Percentiles rank a stretch among this genome's conserved stretches.
Evolutionary conservation across 1,140 invertebrate genomes (phyloP).

Genomic region (Carposina sasakii): DNA sequence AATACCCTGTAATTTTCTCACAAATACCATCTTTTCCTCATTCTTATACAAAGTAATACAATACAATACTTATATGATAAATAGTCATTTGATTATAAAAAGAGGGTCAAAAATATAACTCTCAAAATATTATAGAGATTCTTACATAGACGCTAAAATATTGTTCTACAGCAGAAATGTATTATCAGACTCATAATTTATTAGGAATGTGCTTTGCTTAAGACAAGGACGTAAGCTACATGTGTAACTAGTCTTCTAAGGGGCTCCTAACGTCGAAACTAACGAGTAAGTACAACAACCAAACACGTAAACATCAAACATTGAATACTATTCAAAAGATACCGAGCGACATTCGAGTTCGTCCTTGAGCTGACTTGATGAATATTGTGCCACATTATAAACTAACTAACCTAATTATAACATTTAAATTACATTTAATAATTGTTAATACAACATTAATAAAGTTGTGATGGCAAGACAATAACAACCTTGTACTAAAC

Average conservation of each 20-base stretch:
- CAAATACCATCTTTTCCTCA: constrained; percentile 38
- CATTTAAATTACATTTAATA: constrained; percentile 26
- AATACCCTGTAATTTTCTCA: constrained; percentile 63
- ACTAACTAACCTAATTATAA: constrained; percentile 40
- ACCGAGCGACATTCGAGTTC: constrained; percentile 55
- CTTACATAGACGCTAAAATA: constrained; percentile 50
- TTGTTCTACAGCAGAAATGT: constrained; percentile 67
- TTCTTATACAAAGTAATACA: constrained; percentile 46
- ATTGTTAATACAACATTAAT: constrained; percentile 25
- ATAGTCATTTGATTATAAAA: constrained; percentile 48
- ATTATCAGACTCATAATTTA: constrained; percentile 65
- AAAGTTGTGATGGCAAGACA: constrained; percentile 30
- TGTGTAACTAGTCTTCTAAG: constrained; percentile 40
- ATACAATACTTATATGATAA: constrained; percentile 59
- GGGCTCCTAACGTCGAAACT: constrained; percentile 26
- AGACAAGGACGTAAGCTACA: constrained; percentile 42
- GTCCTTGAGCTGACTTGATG: constrained; percentile 71
- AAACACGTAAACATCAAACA: constrained; percentile 52
- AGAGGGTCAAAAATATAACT: constrained; percentile 69
- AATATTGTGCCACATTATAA: constrained; percentile 65
- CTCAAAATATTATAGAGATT: constrained; percentile 64
- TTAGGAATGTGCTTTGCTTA: constrained; percentile 69
- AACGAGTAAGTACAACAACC: constrained; percentile 35
- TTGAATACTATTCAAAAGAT: constrained; percentile 46
- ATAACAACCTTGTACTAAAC: constrained; percentile 26